These are phyloP conservation scores for Aspidiotus destructor DNA, from an alignment of 2,888 invertebrate species.

Conservation along the genomic window DNA sequence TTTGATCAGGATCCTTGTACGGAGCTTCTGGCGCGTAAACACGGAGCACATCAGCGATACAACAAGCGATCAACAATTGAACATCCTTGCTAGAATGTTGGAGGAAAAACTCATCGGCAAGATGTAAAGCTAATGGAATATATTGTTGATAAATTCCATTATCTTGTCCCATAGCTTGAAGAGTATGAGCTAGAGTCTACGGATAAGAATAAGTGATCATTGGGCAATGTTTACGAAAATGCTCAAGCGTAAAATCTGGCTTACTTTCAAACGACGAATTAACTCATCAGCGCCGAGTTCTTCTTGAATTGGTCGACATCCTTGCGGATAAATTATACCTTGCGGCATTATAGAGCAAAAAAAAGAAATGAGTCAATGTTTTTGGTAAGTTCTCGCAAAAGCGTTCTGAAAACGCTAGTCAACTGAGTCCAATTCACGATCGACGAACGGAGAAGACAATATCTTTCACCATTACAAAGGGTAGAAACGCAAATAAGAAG, in stretches of 20 bases:
- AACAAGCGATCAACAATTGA: slow-evolving; percentile 88
- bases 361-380: no score
- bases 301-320: slow-evolving; percentile 88
- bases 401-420: no score
- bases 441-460: no score
- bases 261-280: slow-evolving; percentile 83
- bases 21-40: slow-evolving; percentile 97
- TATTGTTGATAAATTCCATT: slow-evolving; percentile 80
- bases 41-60: slow-evolving; percentile 90
- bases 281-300: slow-evolving; percentile 93
- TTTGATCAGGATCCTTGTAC: slow-evolving; percentile 89
- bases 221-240: background rate
- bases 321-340: slow-evolving; percentile 77
- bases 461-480: no score
- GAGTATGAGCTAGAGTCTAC: slow-evolving; percentile 78
- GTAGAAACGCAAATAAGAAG: no score
- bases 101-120: slow-evolving; percentile 87
- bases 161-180: slow-evolving; percentile 94
- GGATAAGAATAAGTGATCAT: no score
- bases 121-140: slow-evolving; percentile 80
- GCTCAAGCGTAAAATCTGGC: background rate
- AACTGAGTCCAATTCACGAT: no score
- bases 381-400: no score
- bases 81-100: slow-evolving; percentile 85
- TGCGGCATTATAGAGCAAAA: slow-evolving; percentile 36